Evolutionary conservation across 1,140 invertebrate genomes (phyloP), one percentile per base, ranked within the genome.

Genomic region (Drosophila takahashii): DNA sequence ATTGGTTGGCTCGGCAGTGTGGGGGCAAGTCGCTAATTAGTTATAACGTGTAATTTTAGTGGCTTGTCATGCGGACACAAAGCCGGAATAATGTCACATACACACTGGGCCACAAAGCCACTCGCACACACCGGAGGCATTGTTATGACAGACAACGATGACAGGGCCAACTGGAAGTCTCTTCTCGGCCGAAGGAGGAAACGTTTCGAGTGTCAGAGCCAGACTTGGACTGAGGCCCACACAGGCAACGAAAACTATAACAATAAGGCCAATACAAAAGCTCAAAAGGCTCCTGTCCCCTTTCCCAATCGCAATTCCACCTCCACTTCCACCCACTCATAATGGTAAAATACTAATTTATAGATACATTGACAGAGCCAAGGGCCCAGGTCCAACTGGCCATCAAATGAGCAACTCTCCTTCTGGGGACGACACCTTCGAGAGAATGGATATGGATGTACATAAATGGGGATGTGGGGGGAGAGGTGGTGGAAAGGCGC

Each of bases 301-400:
- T 29, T 15, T 11, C 29, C n/a, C 56, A 22, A 22, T 22, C 22
- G 22, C 26, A 27, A 6, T 50, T 39, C 51, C 39, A 16, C 16
- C 11, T 51, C 47, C 32, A 45, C 53, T 41, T 11, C 65, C 54
- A 48, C 72, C 71, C 81, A 85, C 81, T 85, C 73, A 85, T 85
- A 85, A 77, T 86, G 83, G 65, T 86, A 87, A 86, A 86, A 86
- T 87, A 86, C 83, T 86, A 86, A 86, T 86, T 87, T 86, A 86
- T 86, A 86, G 83, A 86, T 86, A 86, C 83, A 86, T 86, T 83
- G 83, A 86, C 83, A 86, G 71, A 18, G 67, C 72, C 67, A 73
- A 83, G 73, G 74, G 73, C 65, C 18, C 60, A 81, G 72, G 62
- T 72, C 81, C 54, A 41, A 62, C 45, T 66, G 78, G 69, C 48